These are phyloP conservation scores for Dryadula phaetusa DNA, from an alignment of 2,888 invertebrate genomes.

Conservation along the genomic window DNA sequence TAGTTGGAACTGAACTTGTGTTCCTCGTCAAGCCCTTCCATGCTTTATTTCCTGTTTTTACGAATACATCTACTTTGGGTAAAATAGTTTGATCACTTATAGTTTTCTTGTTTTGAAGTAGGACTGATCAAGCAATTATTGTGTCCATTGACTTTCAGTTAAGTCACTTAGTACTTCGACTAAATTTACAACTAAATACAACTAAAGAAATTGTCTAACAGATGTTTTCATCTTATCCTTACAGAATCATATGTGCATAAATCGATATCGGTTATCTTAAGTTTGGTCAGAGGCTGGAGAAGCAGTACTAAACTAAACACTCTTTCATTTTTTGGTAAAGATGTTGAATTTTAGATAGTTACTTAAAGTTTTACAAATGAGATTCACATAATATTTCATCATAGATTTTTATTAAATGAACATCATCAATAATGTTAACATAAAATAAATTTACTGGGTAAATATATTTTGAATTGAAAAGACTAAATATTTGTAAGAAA, in stretches of 20 bases:
- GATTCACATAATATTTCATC: background rate
- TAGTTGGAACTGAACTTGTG: conserved; percentile 74
- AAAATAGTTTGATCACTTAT: conserved; percentile 27
- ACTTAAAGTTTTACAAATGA: too few relatives aligned
- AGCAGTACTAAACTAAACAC: conserved; percentile 75
- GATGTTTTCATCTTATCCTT: conserved; percentile 30
- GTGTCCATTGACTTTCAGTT: too few relatives aligned
- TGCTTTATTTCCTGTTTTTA: conserved; percentile 62
- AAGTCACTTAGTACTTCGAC: too few relatives aligned
- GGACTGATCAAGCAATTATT: too few relatives aligned
- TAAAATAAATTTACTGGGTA: too few relatives aligned
- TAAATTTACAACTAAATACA: too few relatives aligned
- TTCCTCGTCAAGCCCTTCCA: conserved; percentile 73
- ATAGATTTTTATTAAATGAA: background rate
- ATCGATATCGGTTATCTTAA: conserved; percentile 61
- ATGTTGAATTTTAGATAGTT: conserved; percentile 66
- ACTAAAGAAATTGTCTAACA: too few relatives aligned
- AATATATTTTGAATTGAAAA: too few relatives aligned
- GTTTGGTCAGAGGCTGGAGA: conserved; percentile 76
- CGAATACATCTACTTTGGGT: conserved; percentile 59
- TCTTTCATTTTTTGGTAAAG: conserved; percentile 72
- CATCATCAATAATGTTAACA: too few relatives aligned
- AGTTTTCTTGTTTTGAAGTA: too few relatives aligned
- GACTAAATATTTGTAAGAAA: too few relatives aligned
- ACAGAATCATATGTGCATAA: conserved; percentile 68